phyloP scores from a whole-genome alignment of 1,140 invertebrate species.

The Heliconius hermathena region DNA sequence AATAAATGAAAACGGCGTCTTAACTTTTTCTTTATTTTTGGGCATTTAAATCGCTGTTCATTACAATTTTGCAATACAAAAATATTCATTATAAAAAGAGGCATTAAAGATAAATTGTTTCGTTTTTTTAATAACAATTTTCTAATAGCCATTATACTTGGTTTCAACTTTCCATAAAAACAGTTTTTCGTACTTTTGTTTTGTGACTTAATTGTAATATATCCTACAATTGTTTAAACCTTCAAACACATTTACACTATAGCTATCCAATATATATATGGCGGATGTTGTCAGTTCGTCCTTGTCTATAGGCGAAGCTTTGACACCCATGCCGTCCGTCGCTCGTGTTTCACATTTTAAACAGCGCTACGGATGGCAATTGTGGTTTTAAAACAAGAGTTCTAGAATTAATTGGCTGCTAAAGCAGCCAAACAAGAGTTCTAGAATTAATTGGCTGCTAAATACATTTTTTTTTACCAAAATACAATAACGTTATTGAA shows the following conservation, averaged over 20 bases:
- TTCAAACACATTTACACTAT: too few species aligned
- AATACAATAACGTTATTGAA: neutral
- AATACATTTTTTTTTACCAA: neutral
- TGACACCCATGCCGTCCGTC: neutral
- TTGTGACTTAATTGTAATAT: too few species aligned
- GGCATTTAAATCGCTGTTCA: too few species aligned
- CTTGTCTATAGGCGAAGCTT: neutral
- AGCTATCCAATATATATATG: neutral
- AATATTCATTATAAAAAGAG: neutral
- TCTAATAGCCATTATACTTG: neutral
- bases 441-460: neutral
- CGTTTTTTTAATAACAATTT: too few species aligned
- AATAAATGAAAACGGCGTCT: too few species aligned
- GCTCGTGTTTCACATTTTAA: neutral
- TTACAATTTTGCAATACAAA: neutral
- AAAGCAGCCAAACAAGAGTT: neutral
- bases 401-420: too few species aligned
- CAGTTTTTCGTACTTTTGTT: too few species aligned
- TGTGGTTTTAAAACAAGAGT: too few species aligned
- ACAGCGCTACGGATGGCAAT: neutral
- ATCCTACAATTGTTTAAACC: too few species aligned
- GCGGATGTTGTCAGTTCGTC: neutral
- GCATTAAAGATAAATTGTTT: neutral
- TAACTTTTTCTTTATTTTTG: too few species aligned
- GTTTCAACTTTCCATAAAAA: neutral